Base-by-base conservation (phyloP, 2,113 vertebrate genomes). In the Embiotoca jacksoni region DNA sequence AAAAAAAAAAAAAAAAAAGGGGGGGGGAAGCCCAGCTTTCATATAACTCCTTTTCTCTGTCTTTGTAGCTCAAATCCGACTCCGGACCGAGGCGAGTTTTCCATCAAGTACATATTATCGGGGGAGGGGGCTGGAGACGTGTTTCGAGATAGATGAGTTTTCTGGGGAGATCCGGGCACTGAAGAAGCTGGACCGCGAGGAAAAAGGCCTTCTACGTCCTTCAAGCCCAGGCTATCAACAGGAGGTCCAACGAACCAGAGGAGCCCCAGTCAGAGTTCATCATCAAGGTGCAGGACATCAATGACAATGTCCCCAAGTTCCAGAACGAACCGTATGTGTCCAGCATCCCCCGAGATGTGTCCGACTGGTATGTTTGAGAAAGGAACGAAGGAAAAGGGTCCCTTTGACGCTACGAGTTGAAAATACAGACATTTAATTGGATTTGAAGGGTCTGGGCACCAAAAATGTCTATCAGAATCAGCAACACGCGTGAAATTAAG, bases 341-440 rank as follows among this genome's bases (percentile, higher is more conserved):
- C 83, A 95, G 91, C 78, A 94, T 99, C 82, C 96, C 96, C 97
- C 2, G 98, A 99, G 90, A 98, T 99, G 97, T 97, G 96, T 75
- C 95, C 96, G 73, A 90, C 90, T 54, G 98, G 98, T 99, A 96
- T 2, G 93, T 86, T 35, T 50, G 3, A 41, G 15, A 36, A n/a
- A 49, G 23, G 23, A 30, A 33, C 2, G 4, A 15, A 6, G 13
- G 0, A 0, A 15, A 39, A 33, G n/a, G 7, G 7, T 46, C 4
- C 7, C 5, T 41, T 46, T 30, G 50, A 15, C n/a, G 13, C 9
- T 44, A 44, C 10, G 9, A 13, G 8, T n/a, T 53, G 6, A 46
- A 55, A 50, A 53, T 32, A 15, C 7, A 0, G 6, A 6, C 30
- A 68, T 11, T 2, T 15, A 23, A n/a, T 47, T 3, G 5, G 1